phyloP scores from a whole-genome alignment of 2,113 vertebrate species.

The Penelope pileata region DNA sequence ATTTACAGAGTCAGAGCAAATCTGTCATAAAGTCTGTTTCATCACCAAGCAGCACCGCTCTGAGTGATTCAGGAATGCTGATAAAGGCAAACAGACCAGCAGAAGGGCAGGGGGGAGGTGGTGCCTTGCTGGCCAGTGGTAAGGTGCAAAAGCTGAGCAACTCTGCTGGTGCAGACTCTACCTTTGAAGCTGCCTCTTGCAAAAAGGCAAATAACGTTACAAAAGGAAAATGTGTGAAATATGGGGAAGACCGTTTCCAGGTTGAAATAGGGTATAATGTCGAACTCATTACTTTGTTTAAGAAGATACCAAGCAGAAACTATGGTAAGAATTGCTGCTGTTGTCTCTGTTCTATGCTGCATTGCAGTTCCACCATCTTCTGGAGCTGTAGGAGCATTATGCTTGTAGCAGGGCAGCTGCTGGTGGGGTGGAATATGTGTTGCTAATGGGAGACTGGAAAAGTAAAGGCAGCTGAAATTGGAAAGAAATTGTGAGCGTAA shows the following conservation, averaged over 20 bases:
- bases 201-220: slow-evolving; percentile 71
- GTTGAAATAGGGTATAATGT: slow-evolving; percentile 88
- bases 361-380: not conserved
- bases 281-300: slow-evolving; percentile 87
- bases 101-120: not conserved
- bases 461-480: not conserved
- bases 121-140: not conserved
- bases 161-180: not conserved
- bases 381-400: not conserved
- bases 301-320: slow-evolving; percentile 86
- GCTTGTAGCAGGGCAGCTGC: not conserved
- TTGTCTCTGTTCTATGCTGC: not conserved
- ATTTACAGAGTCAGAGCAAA: not conserved
- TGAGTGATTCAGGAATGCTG: not conserved
- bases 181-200: not conserved
- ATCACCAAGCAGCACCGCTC: fast-evolving
- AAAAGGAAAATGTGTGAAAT: slow-evolving; percentile 83
- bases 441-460: not conserved
- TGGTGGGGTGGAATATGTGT: not conserved
- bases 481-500: not conserved
- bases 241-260: slow-evolving; percentile 83
- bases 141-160: not conserved
- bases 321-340: slow-evolving; percentile 82
- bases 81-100: not conserved
- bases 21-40: not conserved